Evolutionary conservation across 2,888 invertebrate species (phyloP), one percentile per base, ranked within the genome.

Genomic region (Epiperipatus broadwayi): DNA sequence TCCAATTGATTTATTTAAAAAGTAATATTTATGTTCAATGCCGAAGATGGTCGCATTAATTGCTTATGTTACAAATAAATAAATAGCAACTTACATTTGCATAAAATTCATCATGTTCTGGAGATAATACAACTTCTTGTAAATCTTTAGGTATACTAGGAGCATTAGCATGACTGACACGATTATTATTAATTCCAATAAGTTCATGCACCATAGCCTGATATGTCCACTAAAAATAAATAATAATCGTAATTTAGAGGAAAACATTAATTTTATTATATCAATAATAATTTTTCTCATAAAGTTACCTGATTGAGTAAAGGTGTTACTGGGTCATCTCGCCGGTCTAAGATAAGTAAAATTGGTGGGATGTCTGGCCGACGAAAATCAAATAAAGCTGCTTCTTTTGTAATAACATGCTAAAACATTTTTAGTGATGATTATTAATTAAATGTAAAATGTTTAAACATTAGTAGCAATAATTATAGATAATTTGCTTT

Each of bases 161-260:
- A 19, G 84, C 71, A 46, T 74, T 71, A 1, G 81, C 76, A 44
- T 97, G 69, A 57, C 77, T 83, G 19, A 97, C 91, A 41, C 93
- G 72, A 63, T 91, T 89, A 60, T 89, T 91, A 52, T 74, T 75
- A 46, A 99, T 89, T 0, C 76, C 76, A 29, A 99, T 61, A 37
- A 97, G 61, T 60, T 99, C 95, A 60, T 99, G 97, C 7, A 99
- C 89, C 97, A 99, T 97, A 2, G 97, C 97, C 60, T 99, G 95
- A 63, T 99, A 99, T 0, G 95, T 97, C 97, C 97, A 99, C 69
- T 89, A 71, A 1, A 50, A 51, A 12, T 14, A 43, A 36, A 27
- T 16, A 19, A 29, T 20, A 43, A 5, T 7, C 5, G 12, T 31
- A 8, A 8, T n/a, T 31, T 10, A 31, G n/a, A n/a, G n/a, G n/a